Base-by-base conservation (phyloP, 2,888 invertebrate genomes). In the Biston stratarius region DNA sequence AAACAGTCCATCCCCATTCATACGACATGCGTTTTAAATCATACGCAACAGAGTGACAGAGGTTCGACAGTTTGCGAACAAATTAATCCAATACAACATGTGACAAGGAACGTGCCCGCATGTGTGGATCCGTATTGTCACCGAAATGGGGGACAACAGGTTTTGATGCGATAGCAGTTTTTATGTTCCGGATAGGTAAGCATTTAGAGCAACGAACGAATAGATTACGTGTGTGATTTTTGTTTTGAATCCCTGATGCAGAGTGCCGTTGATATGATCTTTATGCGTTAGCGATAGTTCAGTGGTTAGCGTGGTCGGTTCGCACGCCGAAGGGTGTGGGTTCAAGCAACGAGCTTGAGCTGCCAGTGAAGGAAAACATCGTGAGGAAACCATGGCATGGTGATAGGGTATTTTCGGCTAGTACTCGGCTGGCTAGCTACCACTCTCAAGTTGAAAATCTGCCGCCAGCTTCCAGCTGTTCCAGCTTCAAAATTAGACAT, bases 1-100 rank as follows among this genome's bases (percentile, higher is more conserved):
- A 56, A 48, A 55, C 42, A 55, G 42, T 24, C 42, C 42, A 55
- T 15, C 24, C 42, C 40, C 15, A 40, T 53, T 55, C 44, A 55
- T n/a, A 44, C 42, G 47, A 62, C 58, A 53, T 34, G 12, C 34
- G 49, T 40, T 66, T 66, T 61, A 44, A 67, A 67, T 45, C 59
- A 59, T 60, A 62, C 52, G 40, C 14, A 45, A 57, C 61, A 61
- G 40, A 42, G 42, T 62, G 67, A 67, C 59, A 63, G 14, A 60
- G 62, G 67, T 63, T 67, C 59, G 63, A 67, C 67, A 62, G 52
- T 38, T 40, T 38, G 53, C 36, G 58, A 53, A 63, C 55, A 59
- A 63, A 67, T 59, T 63, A 63, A 55, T 63, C 59, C 61, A 49
- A 51, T 65, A 48, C 51, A 45, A 44, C 47, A 48, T 55, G 64